Evolutionary conservation across 2,888 invertebrate species (phyloP), one percentile per base, ranked within the genome.

Genomic region (Ennomos erosarius): DNA sequence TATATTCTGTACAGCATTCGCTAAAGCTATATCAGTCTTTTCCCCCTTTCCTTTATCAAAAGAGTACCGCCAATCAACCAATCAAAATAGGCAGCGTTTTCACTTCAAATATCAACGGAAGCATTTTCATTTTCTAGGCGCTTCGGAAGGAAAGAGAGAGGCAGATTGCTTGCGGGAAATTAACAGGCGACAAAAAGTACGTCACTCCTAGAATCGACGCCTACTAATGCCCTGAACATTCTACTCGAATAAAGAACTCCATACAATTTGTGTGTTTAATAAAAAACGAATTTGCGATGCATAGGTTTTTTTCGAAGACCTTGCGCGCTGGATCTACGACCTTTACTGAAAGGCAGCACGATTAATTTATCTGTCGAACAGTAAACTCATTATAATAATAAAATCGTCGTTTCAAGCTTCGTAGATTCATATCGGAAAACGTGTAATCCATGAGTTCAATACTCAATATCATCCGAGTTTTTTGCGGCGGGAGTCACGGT

Each of bases 131-230:
- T 47, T 47, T 47, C 16, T 39, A 48, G 48, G 33, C 9, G 6
- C 12, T 50, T 8, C 50, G 50, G n/a, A 40, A 35, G 50, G 96
- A 96, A 76, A 92, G 95, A 12, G 75, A 90, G 0, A 90, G 93
- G 45, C 96, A 96, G 77, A 94, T 93, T 61, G 78, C 82, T 5
- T 74, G 77, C 8, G 95, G 95, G 9, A 94, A 94, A 75, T 87
- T 94, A 49, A 90, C 78, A 6, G 92, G 88, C 11, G 92, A 94
- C 44, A 89, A 94, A 1, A 82, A 84, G 48, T 95, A 92, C 74
- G 92, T 93, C 1, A 76, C 89, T 4, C 95, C 95, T 4, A 84
- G 84, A 71, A 74, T 92, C 1, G 95, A 95, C 75, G 94, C 94
- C 63, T 95, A 62, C 50, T 79, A 56, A 65, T 55, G 16, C 13